Evolutionary conservation across 2,113 vertebrate species (phyloP).

Genomic region (Phyllostomus discolor): DNA sequence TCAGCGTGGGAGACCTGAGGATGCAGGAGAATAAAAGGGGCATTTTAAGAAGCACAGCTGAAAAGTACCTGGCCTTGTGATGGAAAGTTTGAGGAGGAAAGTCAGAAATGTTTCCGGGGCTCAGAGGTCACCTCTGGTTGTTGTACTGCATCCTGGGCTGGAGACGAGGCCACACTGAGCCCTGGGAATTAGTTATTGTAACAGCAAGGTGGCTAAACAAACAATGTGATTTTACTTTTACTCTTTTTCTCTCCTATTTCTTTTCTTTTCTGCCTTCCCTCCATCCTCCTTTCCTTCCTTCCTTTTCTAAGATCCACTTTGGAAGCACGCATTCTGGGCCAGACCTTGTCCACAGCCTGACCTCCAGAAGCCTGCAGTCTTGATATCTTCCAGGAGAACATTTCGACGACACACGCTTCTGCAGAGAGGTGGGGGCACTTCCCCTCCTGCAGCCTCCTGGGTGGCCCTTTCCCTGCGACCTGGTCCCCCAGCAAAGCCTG

Average conservation of each 20-base stretch:
- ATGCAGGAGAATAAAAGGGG: neutral
- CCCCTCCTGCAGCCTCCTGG: neutral
- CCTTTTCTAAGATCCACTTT: neutral
- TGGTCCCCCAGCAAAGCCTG: neutral
- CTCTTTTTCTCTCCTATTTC: neutral
- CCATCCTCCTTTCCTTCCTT: neutral
- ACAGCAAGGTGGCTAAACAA: neutral
- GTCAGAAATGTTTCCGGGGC: neutral
- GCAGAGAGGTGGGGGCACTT: neutral
- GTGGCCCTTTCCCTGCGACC: neutral
- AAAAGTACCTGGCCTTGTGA: neutral
- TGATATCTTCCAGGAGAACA: too few relatives aligned
- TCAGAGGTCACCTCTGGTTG: neutral
- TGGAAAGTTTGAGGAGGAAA: neutral
- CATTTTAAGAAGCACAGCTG: neutral
- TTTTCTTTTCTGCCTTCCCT: neutral
- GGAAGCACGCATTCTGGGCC: neutral
- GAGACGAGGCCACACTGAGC: rapidly evolving
- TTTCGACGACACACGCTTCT: too few relatives aligned
- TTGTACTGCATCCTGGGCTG: neutral
- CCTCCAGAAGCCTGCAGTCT: neutral
- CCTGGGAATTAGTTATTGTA: rapidly evolving
- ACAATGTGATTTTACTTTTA: rapidly evolving
- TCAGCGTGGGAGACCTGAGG: neutral
- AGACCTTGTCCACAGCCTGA: neutral